These are phyloP conservation scores for Melanotaenia parkinsoni DNA, from an alignment of 2,797 vertebrate species.

Conservation along the genomic window DNA sequence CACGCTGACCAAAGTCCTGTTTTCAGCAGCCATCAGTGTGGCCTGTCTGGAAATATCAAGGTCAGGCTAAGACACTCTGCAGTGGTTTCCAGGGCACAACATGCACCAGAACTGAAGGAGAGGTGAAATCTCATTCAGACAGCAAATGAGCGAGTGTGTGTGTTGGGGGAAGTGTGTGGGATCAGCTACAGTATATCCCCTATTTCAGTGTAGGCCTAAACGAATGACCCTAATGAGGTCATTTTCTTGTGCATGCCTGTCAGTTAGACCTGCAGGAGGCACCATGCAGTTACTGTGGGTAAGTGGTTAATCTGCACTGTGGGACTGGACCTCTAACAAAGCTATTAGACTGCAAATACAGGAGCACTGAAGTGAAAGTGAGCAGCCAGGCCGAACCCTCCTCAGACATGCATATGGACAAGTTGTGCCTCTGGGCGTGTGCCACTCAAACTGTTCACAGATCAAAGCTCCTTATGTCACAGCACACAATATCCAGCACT, in stretches of 20 bases:
- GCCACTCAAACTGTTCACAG: conserved; percentile 46
- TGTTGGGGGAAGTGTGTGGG: conserved; percentile 18
- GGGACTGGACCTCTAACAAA: conserved; percentile 42
- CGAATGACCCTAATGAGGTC: conserved; percentile 11
- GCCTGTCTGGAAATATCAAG: conserved; percentile 76
- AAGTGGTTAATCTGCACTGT: conserved; percentile 49
- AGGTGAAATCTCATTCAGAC: conserved; percentile 73
- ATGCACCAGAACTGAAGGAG: conserved; percentile 56
- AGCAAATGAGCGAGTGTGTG: conserved; percentile 55
- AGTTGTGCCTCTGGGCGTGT: conserved; percentile 38
- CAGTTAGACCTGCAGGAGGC: conserved; percentile 14
- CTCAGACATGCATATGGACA: conserved; percentile 38
- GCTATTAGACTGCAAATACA: background rate
- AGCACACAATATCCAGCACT: conserved; percentile 46
- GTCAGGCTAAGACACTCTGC: conserved; percentile 72
- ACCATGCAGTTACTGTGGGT: conserved; percentile 25
- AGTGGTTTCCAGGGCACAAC: conserved; percentile 68
- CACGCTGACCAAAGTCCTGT: conserved; percentile 35
- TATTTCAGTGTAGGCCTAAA: conserved; percentile 18
- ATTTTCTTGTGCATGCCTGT: conserved; percentile 24
- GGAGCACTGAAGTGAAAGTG: conserved; percentile 39
- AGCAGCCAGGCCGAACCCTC: conserved; percentile 31
- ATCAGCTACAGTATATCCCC: conserved; percentile 30
- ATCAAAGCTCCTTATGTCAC: conserved; percentile 60
- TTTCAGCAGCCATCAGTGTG: conserved; percentile 62